phyloP scores from a whole-genome alignment of 2,888 invertebrate species.

The Heliothis peltigera region DNA sequence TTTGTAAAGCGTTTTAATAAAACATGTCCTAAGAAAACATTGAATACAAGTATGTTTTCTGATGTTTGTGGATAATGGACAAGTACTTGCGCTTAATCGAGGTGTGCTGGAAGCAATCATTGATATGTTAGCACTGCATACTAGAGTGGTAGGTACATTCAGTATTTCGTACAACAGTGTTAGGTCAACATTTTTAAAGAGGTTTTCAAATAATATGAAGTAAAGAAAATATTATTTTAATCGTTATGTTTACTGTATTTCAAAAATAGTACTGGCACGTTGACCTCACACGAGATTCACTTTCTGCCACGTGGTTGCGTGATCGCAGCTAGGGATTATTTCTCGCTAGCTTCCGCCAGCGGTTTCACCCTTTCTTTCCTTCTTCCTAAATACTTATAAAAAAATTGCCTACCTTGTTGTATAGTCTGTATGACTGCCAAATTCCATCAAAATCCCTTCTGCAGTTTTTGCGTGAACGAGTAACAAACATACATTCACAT shows the following conservation, averaged over 20 bases:
- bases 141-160: constrained; percentile 50
- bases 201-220: constrained; percentile 69
- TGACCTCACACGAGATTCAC: constrained; percentile 47
- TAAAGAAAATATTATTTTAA: constrained; percentile 67
- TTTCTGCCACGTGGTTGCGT: constrained; percentile 25
- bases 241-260: constrained; percentile 43
- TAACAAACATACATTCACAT: too few species aligned
- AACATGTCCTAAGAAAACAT: constrained; percentile 50
- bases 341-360: too few species aligned
- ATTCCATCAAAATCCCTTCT: too few species aligned
- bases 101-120: constrained; percentile 50
- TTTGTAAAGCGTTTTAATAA: constrained; percentile 43
- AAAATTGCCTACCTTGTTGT: too few species aligned
- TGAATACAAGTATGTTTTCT: constrained; percentile 58
- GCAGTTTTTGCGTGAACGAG: too few species aligned
- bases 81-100: constrained; percentile 56
- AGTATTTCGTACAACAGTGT: constrained; percentile 60
- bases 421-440: too few species aligned
- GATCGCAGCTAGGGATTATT: not conserved
- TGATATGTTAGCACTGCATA: constrained; percentile 52
- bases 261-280: constrained; percentile 23
- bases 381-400: too few species aligned
- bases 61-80: constrained; percentile 68
- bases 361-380: too few species aligned
- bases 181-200: constrained; percentile 65